Percentiles rank a stretch among this genome's conserved stretches.
phyloP scores from a whole-genome alignment of 2,113 vertebrate genomes.

The Conger conger region DNA sequence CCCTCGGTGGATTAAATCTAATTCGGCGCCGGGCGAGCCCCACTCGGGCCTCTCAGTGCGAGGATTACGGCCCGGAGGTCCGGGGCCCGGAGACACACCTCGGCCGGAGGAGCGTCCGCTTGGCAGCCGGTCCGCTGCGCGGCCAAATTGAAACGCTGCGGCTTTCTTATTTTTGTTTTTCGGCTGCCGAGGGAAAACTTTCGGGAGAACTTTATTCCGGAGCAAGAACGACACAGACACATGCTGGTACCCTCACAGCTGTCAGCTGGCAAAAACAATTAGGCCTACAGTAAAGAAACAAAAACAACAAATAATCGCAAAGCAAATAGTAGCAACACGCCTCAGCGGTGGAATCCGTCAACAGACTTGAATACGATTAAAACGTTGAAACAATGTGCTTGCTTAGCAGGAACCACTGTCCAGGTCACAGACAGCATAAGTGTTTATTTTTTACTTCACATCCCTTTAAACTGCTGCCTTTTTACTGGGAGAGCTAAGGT shows the following conservation, averaged over 20 bases:
- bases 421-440: too few relatives aligned
- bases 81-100: neutral
- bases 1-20: slow-evolving; percentile 10
- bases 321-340: neutral
- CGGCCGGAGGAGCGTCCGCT: neutral
- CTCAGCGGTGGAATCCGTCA: neutral
- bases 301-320: neutral
- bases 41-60: slow-evolving; percentile 10
- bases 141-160: neutral
- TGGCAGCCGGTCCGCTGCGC: neutral
- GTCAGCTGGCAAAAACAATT: slow-evolving; percentile 4
- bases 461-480: neutral
- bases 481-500: neutral
- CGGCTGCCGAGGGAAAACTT: neutral
- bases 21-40: neutral
- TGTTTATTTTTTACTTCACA: neutral
- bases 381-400: neutral
- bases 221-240: neutral
- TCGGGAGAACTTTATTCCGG: neutral
- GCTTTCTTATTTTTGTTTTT: neutral
- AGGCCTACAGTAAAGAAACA: neutral
- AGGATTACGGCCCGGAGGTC: neutral
- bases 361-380: neutral
- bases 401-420: neutral
- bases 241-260: neutral